These are phyloP conservation scores for Cirrhinus mrigala DNA, from an alignment of 2,797 vertebrate species.

Conservation along the genomic window DNA sequence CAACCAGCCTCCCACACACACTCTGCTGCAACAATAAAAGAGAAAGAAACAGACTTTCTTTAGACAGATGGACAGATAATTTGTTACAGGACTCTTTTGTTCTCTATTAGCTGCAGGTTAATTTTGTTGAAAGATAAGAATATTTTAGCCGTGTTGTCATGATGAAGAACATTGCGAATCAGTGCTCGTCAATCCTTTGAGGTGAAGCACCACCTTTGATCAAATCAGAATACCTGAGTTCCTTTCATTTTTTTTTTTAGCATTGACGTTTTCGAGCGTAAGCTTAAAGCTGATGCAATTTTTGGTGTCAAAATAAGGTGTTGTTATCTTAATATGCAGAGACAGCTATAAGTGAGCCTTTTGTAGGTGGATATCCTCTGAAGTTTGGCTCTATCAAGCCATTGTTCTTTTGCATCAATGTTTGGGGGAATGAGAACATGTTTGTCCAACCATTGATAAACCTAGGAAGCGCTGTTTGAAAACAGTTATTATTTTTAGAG, in stretches of 20 bases:
- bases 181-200: neutral
- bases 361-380: neutral
- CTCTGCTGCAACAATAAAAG: constrained; percentile 2
- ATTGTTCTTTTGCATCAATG: neutral
- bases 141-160: neutral
- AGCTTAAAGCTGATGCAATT: neutral
- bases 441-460: neutral
- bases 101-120: neutral
- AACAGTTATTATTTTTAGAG: neutral
- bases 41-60: neutral
- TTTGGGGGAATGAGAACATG: neutral
- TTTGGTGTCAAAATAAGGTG: neutral
- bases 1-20: constrained; percentile 27
- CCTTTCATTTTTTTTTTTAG: neutral
- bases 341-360: neutral
- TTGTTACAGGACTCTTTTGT: constrained; percentile 12
- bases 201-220: neutral
- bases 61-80: constrained; percentile 19
- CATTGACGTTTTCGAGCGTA: neutral
- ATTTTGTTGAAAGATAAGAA: neutral
- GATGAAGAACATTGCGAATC: neutral
- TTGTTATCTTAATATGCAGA: neutral
- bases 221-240: neutral
- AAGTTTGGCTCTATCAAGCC: neutral
- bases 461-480: neutral